phyloP scores from a whole-genome alignment of 2,797 vertebrate genomes.

The Serranus cabrilla region DNA sequence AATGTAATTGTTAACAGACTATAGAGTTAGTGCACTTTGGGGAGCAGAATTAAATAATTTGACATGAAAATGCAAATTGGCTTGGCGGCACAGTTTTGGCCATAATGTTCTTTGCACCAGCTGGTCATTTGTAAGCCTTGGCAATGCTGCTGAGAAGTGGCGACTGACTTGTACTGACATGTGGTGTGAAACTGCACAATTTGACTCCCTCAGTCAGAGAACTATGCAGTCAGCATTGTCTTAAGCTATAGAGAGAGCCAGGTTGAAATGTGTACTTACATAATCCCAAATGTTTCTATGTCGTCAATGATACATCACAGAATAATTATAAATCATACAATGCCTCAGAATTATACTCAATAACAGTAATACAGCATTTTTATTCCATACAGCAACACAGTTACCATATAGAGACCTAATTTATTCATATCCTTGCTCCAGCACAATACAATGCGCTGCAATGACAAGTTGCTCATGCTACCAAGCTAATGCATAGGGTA shows the following conservation, averaged over 20 bases:
- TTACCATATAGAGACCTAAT: too few relatives aligned
- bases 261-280: too few relatives aligned
- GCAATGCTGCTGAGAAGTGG: constrained; percentile 50
- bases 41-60: constrained; percentile 55
- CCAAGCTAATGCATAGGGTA: too few relatives aligned
- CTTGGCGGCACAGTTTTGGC: constrained; percentile 46
- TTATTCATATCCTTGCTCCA: too few relatives aligned
- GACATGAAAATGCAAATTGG: constrained; percentile 60
- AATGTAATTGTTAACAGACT: constrained; percentile 46
- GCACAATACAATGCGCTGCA: too few relatives aligned
- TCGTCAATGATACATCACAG: too few relatives aligned
- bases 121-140: constrained; percentile 64
- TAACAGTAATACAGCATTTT: too few relatives aligned
- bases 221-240: neutral
- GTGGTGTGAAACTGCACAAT: constrained; percentile 55
- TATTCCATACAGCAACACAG: too few relatives aligned
- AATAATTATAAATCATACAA: too few relatives aligned
- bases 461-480: too few relatives aligned
- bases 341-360: too few relatives aligned
- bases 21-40: constrained; percentile 28
- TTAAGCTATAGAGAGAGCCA: neutral
- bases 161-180: constrained; percentile 46
- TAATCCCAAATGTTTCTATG: too few relatives aligned
- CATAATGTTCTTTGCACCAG: constrained; percentile 64
- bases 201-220: constrained; percentile 35